phyloP scores from a whole-genome alignment of 2,888 invertebrate genomes.

The Acanthosepion pharaonis region DNA sequence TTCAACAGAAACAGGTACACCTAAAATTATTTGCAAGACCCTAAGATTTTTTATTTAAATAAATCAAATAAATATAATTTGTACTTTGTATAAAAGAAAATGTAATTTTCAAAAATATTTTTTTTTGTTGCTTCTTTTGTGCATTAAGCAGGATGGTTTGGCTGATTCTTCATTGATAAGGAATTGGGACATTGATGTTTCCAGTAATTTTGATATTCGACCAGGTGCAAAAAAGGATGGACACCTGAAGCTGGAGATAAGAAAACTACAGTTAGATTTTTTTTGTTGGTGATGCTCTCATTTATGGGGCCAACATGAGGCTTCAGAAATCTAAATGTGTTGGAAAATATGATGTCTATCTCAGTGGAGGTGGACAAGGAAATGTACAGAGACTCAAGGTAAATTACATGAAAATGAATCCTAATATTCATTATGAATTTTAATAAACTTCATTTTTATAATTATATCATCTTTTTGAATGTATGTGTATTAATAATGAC shows the following conservation, averaged over 20 bases:
- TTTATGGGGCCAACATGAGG: conserved; percentile 34
- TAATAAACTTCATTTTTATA: too few relatives aligned
- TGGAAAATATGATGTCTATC: conserved; percentile 25
- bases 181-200: conserved; percentile 35
- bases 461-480: too few relatives aligned
- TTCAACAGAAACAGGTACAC: too few relatives aligned
- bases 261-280: background rate
- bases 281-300: conserved; percentile 40
- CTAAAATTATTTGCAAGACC: too few relatives aligned
- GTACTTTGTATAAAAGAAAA: too few relatives aligned
- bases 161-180: conserved; percentile 37
- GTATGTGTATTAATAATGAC: too few relatives aligned
- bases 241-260: background rate
- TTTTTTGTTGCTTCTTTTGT: background rate
- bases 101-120: too few relatives aligned
- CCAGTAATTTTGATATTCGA: conserved; percentile 43
- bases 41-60: too few relatives aligned
- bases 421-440: too few relatives aligned
- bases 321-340: background rate
- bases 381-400: background rate
- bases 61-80: too few relatives aligned
- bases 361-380: background rate
- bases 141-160: background rate
- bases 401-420: background rate
- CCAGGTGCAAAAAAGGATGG: conserved; percentile 35